These are phyloP conservation scores for Erebia aethiops DNA, from an alignment of 2,888 invertebrate genomes.

Conservation along the genomic window DNA sequence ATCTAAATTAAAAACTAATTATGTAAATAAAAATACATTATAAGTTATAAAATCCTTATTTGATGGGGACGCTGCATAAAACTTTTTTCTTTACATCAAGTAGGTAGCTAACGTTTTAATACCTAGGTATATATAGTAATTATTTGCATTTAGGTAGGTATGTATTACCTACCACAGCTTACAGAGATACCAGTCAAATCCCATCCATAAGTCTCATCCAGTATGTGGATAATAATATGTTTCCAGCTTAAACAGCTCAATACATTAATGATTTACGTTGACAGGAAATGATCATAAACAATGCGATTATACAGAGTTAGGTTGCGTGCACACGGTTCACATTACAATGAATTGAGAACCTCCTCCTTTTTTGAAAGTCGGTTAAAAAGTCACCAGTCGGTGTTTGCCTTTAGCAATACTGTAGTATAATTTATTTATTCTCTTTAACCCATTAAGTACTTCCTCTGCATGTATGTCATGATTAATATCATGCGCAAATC, in stretches of 20 bases:
- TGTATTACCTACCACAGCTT: background rate
- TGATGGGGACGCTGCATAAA: no score
- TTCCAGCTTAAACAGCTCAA: conserved; percentile 26
- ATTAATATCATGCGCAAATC: conserved; percentile 12
- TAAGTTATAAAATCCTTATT: no score
- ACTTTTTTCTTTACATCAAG: no score
- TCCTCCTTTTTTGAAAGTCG: no score
- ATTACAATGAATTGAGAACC: background rate
- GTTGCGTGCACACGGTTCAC: background rate
- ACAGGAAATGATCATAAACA: conserved; percentile 30
- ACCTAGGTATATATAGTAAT: no score
- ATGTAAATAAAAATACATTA: no score
- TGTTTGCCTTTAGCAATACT: background rate
- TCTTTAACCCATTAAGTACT: conserved; percentile 1
- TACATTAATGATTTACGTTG: conserved; percentile 28
- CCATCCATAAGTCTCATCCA: background rate
- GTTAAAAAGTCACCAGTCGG: background rate
- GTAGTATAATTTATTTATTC: conserved; percentile 22
- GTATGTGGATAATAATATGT: conserved; percentile 1
- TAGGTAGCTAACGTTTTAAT: no score
- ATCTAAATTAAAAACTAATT: no score
- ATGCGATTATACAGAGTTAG: conserved; percentile 11
- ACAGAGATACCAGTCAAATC: background rate
- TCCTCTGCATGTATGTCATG: background rate
- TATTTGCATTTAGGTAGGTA: no score